Conservation (phyloP, 2,113 vertebrate genomes). For the Heterocephalus glaber region DNA sequence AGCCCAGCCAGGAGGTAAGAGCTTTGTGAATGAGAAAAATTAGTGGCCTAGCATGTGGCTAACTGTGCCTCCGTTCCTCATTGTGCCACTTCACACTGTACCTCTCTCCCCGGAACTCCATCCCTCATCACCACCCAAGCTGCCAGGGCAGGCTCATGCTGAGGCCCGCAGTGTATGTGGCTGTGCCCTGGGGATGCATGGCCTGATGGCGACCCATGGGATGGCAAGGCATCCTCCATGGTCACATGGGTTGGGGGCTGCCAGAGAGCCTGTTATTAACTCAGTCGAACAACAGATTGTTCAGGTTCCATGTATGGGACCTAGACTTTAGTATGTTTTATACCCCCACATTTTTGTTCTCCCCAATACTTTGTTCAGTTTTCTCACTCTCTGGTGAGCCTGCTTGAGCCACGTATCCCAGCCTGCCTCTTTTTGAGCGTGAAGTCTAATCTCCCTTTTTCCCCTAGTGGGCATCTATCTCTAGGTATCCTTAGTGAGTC, state of each 20-base stretch:
- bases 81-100: not conserved
- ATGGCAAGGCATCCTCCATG: not conserved
- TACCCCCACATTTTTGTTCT: not conserved
- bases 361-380: not conserved
- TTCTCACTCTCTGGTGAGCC: not conserved
- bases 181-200: not conserved
- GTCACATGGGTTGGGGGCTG: not conserved
- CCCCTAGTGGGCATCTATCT: not conserved
- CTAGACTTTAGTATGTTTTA: not conserved
- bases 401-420: not conserved
- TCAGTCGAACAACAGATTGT: not conserved
- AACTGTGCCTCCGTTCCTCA: not conserved
- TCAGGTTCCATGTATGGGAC: not conserved
- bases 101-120: not conserved
- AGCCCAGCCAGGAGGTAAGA: not conserved
- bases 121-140: no score
- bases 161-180: not conserved
- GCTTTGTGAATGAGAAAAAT: not conserved
- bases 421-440: not conserved
- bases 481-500: not conserved
- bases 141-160: not conserved
- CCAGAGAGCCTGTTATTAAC: not conserved
- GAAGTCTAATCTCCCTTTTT: not conserved
- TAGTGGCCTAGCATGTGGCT: not conserved
- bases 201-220: not conserved